Conservation (phyloP, 2,113 vertebrate genomes). For the Pluvianellus socialis region DNA sequence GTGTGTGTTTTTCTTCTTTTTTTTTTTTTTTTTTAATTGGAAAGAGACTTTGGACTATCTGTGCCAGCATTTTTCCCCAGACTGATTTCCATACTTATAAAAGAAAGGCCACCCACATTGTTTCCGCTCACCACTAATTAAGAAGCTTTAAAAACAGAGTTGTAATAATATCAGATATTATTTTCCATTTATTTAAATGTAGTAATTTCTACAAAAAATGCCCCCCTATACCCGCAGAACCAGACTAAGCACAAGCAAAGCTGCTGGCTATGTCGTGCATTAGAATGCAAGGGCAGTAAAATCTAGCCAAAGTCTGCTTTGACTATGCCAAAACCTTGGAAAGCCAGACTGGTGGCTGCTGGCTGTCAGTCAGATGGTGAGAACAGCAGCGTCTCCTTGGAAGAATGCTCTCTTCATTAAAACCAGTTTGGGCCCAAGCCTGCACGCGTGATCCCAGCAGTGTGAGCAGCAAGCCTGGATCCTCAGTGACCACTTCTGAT, state of each 20-base stretch:
- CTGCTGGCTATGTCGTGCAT: neutral
- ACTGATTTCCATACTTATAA: neutral
- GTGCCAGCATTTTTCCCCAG: neutral
- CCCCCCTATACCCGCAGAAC: neutral
- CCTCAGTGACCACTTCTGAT: neutral
- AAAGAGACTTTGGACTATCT: neutral
- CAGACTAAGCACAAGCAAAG: neutral
- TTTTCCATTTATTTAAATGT: neutral
- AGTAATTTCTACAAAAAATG: neutral
- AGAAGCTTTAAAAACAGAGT: neutral
- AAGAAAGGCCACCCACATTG: neutral
- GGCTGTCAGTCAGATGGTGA: neutral
- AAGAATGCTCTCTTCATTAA: neutral
- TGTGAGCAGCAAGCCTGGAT: neutral
- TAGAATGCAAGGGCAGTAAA: neutral
- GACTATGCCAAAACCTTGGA: no score
- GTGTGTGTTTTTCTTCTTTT: neutral
- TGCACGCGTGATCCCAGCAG: neutral
- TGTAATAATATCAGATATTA: neutral
- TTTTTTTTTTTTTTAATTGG: neutral
- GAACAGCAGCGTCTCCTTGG: neutral
- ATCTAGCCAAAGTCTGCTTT: neutral
- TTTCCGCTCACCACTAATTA: neutral
- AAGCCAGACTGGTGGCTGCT: neutral
- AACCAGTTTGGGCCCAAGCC: neutral